A percentile compares a stretch with the other conserved stretches of the same genome.
Conservation (phyloP, 35 echinoderm and acorn worm genomes). For the Chiridota heheva region DNA sequence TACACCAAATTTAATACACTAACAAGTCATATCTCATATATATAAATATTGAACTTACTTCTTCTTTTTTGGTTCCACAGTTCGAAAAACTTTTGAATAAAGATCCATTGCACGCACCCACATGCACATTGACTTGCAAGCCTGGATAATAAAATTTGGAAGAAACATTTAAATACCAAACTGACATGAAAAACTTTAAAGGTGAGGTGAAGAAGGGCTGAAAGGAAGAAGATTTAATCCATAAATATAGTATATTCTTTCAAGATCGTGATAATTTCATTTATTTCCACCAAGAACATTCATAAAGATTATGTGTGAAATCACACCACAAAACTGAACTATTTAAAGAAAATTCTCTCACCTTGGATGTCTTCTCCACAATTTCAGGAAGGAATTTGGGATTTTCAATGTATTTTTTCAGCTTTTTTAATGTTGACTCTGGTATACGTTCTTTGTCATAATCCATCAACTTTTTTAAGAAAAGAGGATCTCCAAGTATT, state of each 20-base stretch:
- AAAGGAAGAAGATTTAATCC: too few species aligned
- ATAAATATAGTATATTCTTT: too few species aligned
- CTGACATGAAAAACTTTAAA: too few species aligned
- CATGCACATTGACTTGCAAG: conserved; percentile 99
- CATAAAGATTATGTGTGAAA: too few species aligned
- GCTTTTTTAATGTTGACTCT: conserved; percentile 77
- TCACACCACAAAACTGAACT: too few species aligned
- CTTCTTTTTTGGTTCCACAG: conserved; percentile 93
- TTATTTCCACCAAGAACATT: too few species aligned
- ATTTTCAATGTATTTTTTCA: conserved; percentile 99
- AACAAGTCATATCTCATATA: too few species aligned
- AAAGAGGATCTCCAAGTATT: conserved; percentile 79
- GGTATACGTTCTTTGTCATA: conserved; percentile 97
- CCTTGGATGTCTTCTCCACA: conserved; percentile 98
- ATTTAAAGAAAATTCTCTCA: conserved; percentile 1
- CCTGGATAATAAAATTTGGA: conserved; percentile 32
- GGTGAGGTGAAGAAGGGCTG: too few species aligned
- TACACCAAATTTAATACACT: too few species aligned
- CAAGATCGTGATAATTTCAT: too few species aligned
- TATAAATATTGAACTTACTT: conserved; percentile 85
- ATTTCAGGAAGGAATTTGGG: conserved; percentile 88
- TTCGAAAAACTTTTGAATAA: conserved; percentile 93
- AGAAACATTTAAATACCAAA: neutral
- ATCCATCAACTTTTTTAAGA: conserved; percentile 84
- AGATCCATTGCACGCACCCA: conserved; percentile 99